Evolutionary conservation across 2,797 vertebrate genomes (phyloP).

Genomic region (Muscicapa striata): DNA sequence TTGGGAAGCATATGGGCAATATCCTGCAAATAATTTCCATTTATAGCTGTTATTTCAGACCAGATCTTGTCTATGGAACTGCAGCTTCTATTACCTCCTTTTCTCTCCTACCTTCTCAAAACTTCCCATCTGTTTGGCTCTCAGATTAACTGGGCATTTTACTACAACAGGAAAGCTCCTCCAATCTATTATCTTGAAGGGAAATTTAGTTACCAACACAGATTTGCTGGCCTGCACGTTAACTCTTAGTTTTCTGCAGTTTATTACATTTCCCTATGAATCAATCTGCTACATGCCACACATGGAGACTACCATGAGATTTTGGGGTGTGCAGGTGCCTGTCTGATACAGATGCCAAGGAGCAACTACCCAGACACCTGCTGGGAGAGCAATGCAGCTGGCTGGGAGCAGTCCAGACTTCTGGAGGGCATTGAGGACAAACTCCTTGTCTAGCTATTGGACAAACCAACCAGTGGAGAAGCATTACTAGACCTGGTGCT

Average conservation of each 20-base stretch:
- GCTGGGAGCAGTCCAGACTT: background rate
- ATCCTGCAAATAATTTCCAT: constrained; percentile 5
- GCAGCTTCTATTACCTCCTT: constrained; percentile 6
- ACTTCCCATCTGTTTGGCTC: constrained; percentile 40
- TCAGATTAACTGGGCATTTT: constrained; percentile 40
- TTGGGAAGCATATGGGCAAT: constrained; percentile 35
- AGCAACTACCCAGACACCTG: background rate
- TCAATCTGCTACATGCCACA: background rate
- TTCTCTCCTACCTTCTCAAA: constrained; percentile 17
- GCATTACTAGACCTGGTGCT: background rate
- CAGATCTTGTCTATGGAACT: background rate
- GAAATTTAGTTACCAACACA: background rate
- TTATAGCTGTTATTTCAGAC: constrained; percentile 3
- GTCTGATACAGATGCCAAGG: background rate
- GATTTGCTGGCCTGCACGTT: background rate
- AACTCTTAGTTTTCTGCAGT: background rate
- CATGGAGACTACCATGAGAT: fast-evolving
- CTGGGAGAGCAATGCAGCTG: background rate
- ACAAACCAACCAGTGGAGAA: background rate
- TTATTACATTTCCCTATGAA: background rate
- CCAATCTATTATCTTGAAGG: background rate
- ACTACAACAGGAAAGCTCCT: background rate
- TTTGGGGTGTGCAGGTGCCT: background rate
- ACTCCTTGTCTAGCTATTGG: background rate
- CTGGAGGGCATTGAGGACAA: background rate